Evolutionary conservation across 2,113 vertebrate species (phyloP).

Genomic region (Tretioscincus oriximinensis): DNA sequence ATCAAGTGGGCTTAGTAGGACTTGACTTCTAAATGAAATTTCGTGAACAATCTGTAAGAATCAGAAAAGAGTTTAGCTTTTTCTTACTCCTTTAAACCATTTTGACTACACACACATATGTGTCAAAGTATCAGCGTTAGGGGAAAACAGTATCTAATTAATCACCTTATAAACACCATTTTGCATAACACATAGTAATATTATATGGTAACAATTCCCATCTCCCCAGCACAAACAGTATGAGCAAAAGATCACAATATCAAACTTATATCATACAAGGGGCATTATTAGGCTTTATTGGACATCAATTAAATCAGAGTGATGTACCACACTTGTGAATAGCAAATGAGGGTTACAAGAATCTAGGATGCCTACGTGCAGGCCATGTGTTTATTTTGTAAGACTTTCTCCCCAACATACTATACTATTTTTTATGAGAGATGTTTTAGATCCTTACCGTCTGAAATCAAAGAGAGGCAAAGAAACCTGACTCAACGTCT

Average conservation of each 20-base stretch:
- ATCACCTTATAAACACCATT: too few species aligned
- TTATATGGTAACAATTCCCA: too few species aligned
- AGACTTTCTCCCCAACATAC: neutral
- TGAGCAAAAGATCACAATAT: too few species aligned
- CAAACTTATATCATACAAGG: too few species aligned
- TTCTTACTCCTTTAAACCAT: neutral
- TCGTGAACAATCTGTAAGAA: neutral
- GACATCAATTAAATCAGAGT: too few species aligned
- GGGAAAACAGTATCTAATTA: too few species aligned
- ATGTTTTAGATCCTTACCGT: conserved; percentile 73
- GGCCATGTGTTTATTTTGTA: neutral
- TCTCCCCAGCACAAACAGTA: too few species aligned
- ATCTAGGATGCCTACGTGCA: neutral
- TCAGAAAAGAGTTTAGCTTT: neutral
- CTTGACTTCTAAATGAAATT: neutral
- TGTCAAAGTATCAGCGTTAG: too few species aligned
- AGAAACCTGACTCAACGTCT: conserved; percentile 89
- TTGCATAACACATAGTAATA: too few species aligned
- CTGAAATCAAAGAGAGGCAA: conserved; percentile 93
- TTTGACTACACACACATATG: too few species aligned
- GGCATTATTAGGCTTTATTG: too few species aligned
- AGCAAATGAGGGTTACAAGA: neutral
- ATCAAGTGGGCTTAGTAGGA: neutral
- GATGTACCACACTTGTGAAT: neutral
- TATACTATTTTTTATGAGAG: neutral